Conservation (phyloP, 2,888 invertebrate genomes). For the Habroteleia sp. region DNA sequence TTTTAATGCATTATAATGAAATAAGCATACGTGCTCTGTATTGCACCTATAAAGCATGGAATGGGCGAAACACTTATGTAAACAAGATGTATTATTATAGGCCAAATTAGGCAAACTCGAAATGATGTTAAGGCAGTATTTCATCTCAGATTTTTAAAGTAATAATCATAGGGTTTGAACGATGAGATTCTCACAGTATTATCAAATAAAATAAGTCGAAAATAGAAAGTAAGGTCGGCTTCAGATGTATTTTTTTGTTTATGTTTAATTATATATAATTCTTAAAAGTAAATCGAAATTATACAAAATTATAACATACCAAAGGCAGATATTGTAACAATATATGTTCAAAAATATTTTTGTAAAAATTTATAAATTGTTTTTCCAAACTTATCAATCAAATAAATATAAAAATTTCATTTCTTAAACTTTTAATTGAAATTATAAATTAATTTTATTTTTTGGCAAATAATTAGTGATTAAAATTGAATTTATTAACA, state of each 20-base stretch:
- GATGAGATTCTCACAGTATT: slow-evolving; percentile 47
- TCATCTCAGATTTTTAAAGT: slow-evolving; percentile 37
- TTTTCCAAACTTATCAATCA: no score
- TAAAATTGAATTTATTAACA: background rate
- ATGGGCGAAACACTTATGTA: slow-evolving; percentile 29
- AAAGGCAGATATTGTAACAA: no score
- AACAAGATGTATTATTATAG: slow-evolving; percentile 34
- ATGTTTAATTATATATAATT: background rate
- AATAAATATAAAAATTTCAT: no score
- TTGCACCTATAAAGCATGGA: slow-evolving; percentile 4
- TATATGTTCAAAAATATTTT: no score
- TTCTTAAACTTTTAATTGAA: no score
- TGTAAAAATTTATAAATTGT: no score
- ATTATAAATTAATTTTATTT: no score
- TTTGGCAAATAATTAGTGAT: no score
- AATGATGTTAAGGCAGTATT: slow-evolving; percentile 50
- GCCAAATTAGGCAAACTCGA: slow-evolving; percentile 43
- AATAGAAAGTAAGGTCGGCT: slow-evolving; percentile 37
- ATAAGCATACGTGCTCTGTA: slow-evolving; percentile 9
- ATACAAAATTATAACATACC: background rate
- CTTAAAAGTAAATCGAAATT: background rate
- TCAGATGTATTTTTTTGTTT: background rate
- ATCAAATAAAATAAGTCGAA: slow-evolving; percentile 35
- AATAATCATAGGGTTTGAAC: slow-evolving; percentile 53
- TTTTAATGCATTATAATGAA: no score